Percentiles rank a stretch among this genome's conserved stretches.
phyloP scores from a whole-genome alignment of 2,797 vertebrate genomes.

The Epinephelus malabaricus region DNA sequence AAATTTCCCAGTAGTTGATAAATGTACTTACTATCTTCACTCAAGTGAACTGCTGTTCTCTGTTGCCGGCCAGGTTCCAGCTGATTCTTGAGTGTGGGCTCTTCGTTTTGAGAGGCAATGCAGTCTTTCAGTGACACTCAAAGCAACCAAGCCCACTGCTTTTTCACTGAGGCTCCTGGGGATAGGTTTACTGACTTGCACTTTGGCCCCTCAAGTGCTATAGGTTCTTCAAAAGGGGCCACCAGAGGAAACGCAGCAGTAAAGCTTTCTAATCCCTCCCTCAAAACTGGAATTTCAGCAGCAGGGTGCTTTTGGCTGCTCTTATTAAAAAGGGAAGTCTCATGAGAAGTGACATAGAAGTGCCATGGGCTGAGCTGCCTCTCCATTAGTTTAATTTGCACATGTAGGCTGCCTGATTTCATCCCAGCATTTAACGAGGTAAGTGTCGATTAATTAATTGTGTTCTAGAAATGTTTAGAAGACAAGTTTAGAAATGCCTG shows the following conservation, averaged over 20 bases:
- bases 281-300: conserved; percentile 62
- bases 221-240: conserved; percentile 67
- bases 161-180: conserved; percentile 51
- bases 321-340: conserved; percentile 51
- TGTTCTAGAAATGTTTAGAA: neutral
- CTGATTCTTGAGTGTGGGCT: conserved; percentile 65
- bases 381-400: conserved; percentile 32
- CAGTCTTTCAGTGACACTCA: conserved; percentile 68
- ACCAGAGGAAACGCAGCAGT: conserved; percentile 43
- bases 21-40: conserved; percentile 73
- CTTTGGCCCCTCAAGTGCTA: conserved; percentile 61
- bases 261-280: conserved; percentile 74
- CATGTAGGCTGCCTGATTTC: conserved; percentile 2
- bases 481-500: conserved; percentile 15
- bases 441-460: conserved; percentile 23
- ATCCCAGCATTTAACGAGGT: conserved; percentile 51
- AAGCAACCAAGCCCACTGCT: conserved; percentile 61
- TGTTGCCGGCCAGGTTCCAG: conserved; percentile 56
- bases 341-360: conserved; percentile 31
- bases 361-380: conserved; percentile 35
- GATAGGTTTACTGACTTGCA: conserved; percentile 79
- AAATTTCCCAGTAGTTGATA: neutral
- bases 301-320: conserved; percentile 54
- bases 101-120: conserved; percentile 74
- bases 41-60: conserved; percentile 46